Percentiles rank a stretch among this genome's conserved stretches.
phyloP scores from a whole-genome alignment of 1,140 invertebrate species.

The Zaprionus ornatus region DNA sequence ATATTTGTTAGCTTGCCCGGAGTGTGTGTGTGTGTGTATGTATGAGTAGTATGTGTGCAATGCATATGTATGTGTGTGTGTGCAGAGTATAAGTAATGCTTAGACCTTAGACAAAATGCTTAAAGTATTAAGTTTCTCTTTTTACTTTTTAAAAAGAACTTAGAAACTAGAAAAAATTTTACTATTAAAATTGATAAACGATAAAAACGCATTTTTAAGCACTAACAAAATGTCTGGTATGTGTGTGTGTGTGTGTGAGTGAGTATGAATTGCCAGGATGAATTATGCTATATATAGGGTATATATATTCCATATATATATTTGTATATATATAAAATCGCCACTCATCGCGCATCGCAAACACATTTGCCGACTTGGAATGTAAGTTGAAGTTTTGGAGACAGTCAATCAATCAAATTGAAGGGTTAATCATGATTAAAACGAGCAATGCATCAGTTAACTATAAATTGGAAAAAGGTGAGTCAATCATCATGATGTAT shows the following conservation, averaged over 20 bases:
- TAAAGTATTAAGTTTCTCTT: conserved; percentile 61
- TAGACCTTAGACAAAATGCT: conserved; percentile 74
- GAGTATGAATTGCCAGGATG: conserved; percentile 53
- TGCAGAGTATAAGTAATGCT: conserved; percentile 60
- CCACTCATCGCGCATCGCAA: conserved; percentile 45
- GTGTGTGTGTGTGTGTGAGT: conserved; percentile 33
- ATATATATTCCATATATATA: conserved; percentile 31
- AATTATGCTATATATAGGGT: conserved; percentile 41
- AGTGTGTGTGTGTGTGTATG: conserved; percentile 29
- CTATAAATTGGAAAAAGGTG: background rate
- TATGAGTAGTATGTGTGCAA: conserved; percentile 26
- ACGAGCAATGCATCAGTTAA: background rate
- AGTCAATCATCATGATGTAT: background rate
- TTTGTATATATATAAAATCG: background rate
- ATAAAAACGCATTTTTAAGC: conserved; percentile 55
- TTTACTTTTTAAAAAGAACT: conserved; percentile 42
- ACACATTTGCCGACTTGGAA: conserved; percentile 40
- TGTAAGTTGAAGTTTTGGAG: conserved; percentile 60
- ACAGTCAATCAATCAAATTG: background rate
- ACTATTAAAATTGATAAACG: conserved; percentile 46
- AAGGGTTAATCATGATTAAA: background rate
- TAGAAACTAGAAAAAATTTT: conserved; percentile 45
- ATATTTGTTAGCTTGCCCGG: conserved; percentile 43
- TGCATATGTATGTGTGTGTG: conserved; percentile 35
- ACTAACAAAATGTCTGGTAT: conserved; percentile 64